Evolutionary conservation across 2,797 vertebrate species (phyloP), one percentile per base, ranked within the genome.

Genomic region (Sebastolobus altivelis): DNA sequence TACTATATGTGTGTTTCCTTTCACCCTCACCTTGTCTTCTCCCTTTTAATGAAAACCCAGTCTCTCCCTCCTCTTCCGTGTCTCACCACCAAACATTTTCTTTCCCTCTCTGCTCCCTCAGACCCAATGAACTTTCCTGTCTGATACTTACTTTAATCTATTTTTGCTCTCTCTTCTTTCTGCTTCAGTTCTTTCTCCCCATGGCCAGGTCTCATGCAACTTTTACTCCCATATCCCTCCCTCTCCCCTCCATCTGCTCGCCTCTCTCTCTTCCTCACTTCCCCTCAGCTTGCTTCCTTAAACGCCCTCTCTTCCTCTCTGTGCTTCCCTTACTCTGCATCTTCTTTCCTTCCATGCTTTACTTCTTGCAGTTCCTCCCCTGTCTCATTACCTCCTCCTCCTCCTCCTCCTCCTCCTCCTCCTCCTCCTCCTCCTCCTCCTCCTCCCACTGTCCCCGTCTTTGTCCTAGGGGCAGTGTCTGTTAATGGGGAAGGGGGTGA

Each of bases 121-220:
- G 58, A 84, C 87, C 61, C 75, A 1, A 69, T 90, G 84, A 94
- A 92, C 88, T 89, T 91, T 76, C 69, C 66, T 79, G 75, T 82
- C 83, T 87, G 80, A 86, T 87, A 81, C 84, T 87, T 88, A 82
- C 88, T 92, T 92, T 85, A 85, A 89, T 94, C 91, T 93, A 90
- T 93, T 93, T 92, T 92, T 89, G 82, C 81, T 75, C 89, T 80
- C 83, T 73, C 81, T 76, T 83, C 74, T 88, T 91, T 93, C 93
- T 93, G 91, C 91, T 81, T 93, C 89, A 88, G 78, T 91, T 92
- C 87, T 77, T 90, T 92, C 88, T 89, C 86, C 88, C 87, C 87
- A 76, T 91, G 87, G 92, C 85, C 87, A 85, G 84, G 89, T 91
- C 89, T 94, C 94, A 94, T 94, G 89, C 90, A 95, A 94, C 91